Percentiles rank a stretch among this genome's conserved stretches.
Evolutionary conservation across 2,888 invertebrate species (phyloP).

Genomic region (Deilephila porcellus): DNA sequence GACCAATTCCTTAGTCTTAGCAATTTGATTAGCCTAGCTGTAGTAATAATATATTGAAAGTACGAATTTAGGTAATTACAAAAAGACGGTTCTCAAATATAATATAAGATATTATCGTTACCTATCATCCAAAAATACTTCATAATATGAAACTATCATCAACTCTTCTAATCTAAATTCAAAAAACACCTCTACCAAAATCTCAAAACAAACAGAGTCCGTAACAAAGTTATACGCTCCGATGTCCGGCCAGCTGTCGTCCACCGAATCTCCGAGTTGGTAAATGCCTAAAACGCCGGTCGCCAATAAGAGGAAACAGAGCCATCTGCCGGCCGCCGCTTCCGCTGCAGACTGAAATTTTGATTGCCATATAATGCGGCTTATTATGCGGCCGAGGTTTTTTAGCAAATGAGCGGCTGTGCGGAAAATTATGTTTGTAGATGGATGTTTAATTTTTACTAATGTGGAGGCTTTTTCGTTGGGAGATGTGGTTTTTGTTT

Average conservation of each 20-base stretch:
- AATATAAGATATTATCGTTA: no score
- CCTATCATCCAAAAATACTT: not conserved
- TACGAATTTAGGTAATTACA: no score
- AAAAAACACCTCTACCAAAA: not conserved
- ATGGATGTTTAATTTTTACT: not conserved
- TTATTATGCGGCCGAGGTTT: slow-evolving; percentile 60
- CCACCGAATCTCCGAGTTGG: slow-evolving; percentile 36
- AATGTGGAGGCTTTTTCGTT: not conserved
- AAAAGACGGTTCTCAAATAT: no score
- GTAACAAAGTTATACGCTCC: slow-evolving; percentile 16
- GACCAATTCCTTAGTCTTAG: no score
- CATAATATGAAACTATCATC: not conserved
- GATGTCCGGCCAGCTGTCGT: slow-evolving; percentile 21
- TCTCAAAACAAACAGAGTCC: slow-evolving; percentile 15
- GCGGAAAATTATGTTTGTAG: not conserved
- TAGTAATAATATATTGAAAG: no score
- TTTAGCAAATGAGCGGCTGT: slow-evolving; percentile 33
- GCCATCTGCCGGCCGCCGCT: slow-evolving; percentile 76
- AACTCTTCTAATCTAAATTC: not conserved
- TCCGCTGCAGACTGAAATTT: slow-evolving; percentile 72
- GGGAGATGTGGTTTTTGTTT: no score
- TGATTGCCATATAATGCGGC: slow-evolving; percentile 71
- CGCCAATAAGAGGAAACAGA: slow-evolving; percentile 78
- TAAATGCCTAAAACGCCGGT: slow-evolving; percentile 63
- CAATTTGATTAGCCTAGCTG: no score